Evolutionary conservation across 2,888 invertebrate species (phyloP), one percentile per base, ranked within the genome.

Genomic region (Drosophila multiciliata): DNA sequence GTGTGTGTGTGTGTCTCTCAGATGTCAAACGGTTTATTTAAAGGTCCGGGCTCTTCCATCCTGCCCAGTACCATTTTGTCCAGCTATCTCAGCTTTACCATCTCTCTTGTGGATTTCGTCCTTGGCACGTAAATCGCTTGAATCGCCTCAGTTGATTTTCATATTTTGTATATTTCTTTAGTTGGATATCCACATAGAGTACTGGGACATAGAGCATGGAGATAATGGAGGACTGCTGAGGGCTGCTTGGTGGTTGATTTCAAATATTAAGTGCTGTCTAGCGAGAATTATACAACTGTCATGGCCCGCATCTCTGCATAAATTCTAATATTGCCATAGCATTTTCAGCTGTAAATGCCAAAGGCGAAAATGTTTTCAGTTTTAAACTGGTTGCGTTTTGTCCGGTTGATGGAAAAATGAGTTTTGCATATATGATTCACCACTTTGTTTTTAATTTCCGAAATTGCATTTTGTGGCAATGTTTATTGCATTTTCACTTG

Each of bases 21-120:
- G 87, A 83, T 70, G 70, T 72, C 86, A 85, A 85, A 82, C 82
- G 72, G 86, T 87, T 79, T 74, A 83, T 87, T 73, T 82, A 65
- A 68, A 72, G 65, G 64, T 60, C 60, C 75, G 9, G 38, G 32
- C 63, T 23, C 8, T 61, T 66, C 52, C 63, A 55, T 63, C 50
- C 40, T 23, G 48, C 55, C 55, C 59, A 36, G 20, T 12, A n/a
- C 17, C 54, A 33, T 8, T 26, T 36, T 26, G 55, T 55, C n/a
- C 54, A 54, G 54, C 54, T 23, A 35, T 54, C 9, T 45, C 26
- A 49, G 23, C 26, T n/a, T 12, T 29, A 55, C 17, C 4, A 29
- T 36, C 17, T 38, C 40, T 49, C 35, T 53, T 35, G 59, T 58
- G 52, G 50, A 58, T 69, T 66, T 73, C 59, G 74, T 69, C 55